These are phyloP conservation scores for Catharus fuscescens DNA, from an alignment of 2,113 vertebrate species.

Conservation along the genomic window DNA sequence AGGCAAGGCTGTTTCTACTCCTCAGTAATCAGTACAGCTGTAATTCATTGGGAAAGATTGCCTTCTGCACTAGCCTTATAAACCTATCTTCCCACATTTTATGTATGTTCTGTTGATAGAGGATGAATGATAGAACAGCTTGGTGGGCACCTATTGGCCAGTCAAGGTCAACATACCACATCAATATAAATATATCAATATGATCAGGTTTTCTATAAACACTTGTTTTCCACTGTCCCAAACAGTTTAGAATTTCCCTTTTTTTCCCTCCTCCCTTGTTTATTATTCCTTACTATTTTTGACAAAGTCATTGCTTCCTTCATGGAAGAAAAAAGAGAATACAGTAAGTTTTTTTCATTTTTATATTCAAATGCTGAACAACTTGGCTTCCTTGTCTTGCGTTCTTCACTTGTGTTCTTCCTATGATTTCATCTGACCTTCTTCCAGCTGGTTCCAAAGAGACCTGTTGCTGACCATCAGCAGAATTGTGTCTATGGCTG, in stretches of 20 bases:
- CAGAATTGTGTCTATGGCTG: background rate
- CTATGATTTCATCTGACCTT: background rate
- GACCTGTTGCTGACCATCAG: background rate
- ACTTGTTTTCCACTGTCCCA: background rate
- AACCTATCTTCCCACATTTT: too few species aligned
- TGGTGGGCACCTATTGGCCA: background rate
- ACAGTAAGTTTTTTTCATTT: background rate
- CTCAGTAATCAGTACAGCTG: too few species aligned
- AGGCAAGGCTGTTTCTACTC: too few species aligned
- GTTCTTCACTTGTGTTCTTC: background rate
- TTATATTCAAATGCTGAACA: background rate
- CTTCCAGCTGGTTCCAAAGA: background rate
- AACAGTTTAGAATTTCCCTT: background rate
- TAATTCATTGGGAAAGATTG: too few species aligned
- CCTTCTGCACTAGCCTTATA: too few species aligned
- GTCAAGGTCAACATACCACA: background rate
- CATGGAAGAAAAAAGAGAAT: background rate
- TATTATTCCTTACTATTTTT: background rate
- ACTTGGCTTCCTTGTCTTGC: background rate
- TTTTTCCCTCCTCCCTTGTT: background rate
- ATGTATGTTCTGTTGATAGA: background rate
- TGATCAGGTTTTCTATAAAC: background rate
- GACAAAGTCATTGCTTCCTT: background rate
- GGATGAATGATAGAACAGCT: background rate
- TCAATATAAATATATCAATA: background rate